Evolutionary conservation across 2,113 vertebrate genomes (phyloP).

Genomic region (Erpornis zantholeuca): DNA sequence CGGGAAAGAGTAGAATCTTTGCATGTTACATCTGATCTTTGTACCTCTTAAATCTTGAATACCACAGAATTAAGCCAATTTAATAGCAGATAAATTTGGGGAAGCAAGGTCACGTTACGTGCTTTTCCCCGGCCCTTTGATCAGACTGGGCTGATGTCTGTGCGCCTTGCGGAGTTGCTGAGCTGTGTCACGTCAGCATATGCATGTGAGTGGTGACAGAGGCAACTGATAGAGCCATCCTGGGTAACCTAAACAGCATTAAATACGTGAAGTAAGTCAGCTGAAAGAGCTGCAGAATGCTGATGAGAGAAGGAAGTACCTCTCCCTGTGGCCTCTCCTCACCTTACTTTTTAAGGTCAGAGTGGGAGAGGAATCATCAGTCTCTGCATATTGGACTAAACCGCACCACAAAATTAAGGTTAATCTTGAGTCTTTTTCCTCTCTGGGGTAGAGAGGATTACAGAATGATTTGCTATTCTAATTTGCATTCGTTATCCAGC

Average conservation of each 20-base stretch:
- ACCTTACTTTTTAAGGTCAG: background rate
- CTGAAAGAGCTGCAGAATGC: background rate
- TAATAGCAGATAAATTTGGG: background rate
- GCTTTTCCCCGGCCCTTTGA: background rate
- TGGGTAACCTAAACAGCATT: background rate
- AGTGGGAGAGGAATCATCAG: background rate
- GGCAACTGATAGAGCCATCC: background rate
- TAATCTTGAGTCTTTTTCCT: background rate
- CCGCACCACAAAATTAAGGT: background rate
- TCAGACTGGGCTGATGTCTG: background rate
- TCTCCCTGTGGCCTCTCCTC: background rate
- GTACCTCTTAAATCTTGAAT: background rate
- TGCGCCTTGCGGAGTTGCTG: background rate
- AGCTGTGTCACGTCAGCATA: background rate
- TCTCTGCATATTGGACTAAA: background rate
- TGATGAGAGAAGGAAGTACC: background rate
- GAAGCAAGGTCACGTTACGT: background rate
- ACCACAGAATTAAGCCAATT: background rate
- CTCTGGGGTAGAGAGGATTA: background rate
- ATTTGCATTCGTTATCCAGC: background rate
- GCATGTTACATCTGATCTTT: background rate
- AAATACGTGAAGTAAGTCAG: background rate
- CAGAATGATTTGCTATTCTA: background rate
- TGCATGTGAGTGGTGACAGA: background rate
- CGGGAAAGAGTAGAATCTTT: background rate